These are phyloP conservation scores for Brachionus angularis DNA, from an alignment of 1,140 invertebrate species.

Conservation along the genomic window DNA sequence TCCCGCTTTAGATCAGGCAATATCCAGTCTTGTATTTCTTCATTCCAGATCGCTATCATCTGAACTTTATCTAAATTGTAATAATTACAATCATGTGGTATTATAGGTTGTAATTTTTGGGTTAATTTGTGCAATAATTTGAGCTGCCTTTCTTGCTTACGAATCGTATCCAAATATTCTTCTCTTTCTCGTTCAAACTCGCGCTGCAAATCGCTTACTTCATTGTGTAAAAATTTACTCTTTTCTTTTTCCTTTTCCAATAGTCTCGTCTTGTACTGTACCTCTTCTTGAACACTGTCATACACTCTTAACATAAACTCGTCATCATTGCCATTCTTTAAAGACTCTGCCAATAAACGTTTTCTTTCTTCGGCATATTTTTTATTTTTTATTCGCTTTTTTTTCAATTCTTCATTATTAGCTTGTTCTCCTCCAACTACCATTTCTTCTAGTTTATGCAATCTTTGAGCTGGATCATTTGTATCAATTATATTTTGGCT, in stretches of 20 bases:
- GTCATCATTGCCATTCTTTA: conserved; percentile 38
- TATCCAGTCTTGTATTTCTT: conserved; percentile 36
- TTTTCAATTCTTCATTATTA: conserved; percentile 64
- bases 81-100: conserved; percentile 31
- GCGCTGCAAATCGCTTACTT: conserved; percentile 26
- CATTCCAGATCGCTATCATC: conserved; percentile 23
- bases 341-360: neutral
- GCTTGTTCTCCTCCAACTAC: conserved; percentile 68
- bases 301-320: conserved; percentile 42
- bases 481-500: conserved; percentile 8
- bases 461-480: conserved; percentile 27
- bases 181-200: conserved; percentile 42
- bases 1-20: conserved; percentile 27
- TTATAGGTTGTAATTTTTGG: conserved; percentile 26
- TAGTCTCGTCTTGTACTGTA: conserved; percentile 34
- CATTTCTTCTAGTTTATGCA: conserved; percentile 41
- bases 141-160: conserved; percentile 39
- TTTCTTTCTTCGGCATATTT: conserved; percentile 52
- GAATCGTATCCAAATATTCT: conserved; percentile 35
- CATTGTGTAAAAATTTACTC: conserved; percentile 39
- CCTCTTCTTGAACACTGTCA: conserved; percentile 41
- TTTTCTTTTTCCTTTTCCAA: conserved; percentile 17
- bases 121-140: neutral
- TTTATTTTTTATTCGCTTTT: conserved; percentile 62
- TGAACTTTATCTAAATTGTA: conserved; percentile 36